phyloP scores from a whole-genome alignment of 1,140 invertebrate genomes.

The Oryzaephilus surinamensis region DNA sequence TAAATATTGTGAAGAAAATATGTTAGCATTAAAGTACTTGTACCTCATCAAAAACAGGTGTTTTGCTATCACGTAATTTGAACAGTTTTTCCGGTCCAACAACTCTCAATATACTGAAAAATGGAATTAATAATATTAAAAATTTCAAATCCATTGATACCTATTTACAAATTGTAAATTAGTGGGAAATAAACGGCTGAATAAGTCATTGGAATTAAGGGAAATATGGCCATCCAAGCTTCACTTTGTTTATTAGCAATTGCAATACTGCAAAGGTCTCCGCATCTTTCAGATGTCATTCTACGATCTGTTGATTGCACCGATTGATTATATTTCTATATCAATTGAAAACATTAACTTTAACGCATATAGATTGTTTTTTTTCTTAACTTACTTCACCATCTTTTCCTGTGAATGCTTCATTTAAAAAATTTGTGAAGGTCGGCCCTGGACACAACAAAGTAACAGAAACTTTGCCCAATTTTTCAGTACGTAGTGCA shows the following conservation, averaged over 20 bases:
- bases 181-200: constrained; percentile 53
- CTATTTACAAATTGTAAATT: constrained; percentile 44
- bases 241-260: constrained; percentile 66
- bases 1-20: not conserved
- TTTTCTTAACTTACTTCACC: constrained; percentile 54
- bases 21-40: constrained; percentile 11
- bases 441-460: constrained; percentile 69
- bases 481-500: constrained; percentile 50
- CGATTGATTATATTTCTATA: constrained; percentile 45
- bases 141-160: constrained; percentile 8
- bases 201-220: constrained; percentile 54
- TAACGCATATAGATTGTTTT: not conserved
- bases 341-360: not conserved
- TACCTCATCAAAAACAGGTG: constrained; percentile 19
- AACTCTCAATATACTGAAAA: constrained; percentile 33
- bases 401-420: constrained; percentile 55
- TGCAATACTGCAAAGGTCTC: constrained; percentile 56
- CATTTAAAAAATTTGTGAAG: constrained; percentile 58
- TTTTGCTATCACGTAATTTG: constrained; percentile 30
- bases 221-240: constrained; percentile 62
- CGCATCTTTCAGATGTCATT: constrained; percentile 63
- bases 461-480: constrained; percentile 50
- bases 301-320: constrained; percentile 44
- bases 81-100: constrained; percentile 33
- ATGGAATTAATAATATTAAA: constrained; percentile 6